Conservation (phyloP, 2,113 vertebrate genomes). For the Mormyrus iriodes region DNA sequence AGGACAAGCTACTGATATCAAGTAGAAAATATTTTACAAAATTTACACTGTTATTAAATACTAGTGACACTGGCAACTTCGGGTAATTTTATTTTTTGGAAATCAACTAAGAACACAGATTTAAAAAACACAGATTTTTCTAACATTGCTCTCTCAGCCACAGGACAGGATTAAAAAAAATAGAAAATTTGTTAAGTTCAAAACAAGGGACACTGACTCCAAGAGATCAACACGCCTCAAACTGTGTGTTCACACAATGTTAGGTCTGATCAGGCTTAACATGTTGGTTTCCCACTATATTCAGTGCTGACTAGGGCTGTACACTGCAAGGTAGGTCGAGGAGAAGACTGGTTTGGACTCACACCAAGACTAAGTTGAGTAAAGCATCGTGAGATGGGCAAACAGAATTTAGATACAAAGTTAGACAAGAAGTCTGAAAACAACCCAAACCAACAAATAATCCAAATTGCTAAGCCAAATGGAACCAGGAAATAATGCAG, state of each 20-base stretch:
- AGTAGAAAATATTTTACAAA: neutral
- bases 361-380: neutral
- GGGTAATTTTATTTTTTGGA: neutral
- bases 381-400: neutral
- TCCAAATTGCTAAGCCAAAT: neutral
- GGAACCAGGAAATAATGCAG: too few species aligned
- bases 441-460: neutral
- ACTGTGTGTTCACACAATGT: too few species aligned
- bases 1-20: neutral
- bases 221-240: neutral
- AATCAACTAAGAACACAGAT: neutral
- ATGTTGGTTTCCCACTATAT: neutral
- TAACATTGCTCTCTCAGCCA: neutral
- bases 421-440: neutral
- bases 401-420: neutral
- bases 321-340: neutral
- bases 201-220: neutral
- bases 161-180: neutral
- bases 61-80: neutral
- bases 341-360: neutral
- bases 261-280: too few species aligned
- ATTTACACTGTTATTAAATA: neutral
- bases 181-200: neutral
- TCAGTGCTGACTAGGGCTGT: neutral
- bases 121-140: neutral